These are phyloP conservation scores for Megaleporinus macrocephalus DNA, from an alignment of 2,113 vertebrate genomes.

Conservation along the genomic window DNA sequence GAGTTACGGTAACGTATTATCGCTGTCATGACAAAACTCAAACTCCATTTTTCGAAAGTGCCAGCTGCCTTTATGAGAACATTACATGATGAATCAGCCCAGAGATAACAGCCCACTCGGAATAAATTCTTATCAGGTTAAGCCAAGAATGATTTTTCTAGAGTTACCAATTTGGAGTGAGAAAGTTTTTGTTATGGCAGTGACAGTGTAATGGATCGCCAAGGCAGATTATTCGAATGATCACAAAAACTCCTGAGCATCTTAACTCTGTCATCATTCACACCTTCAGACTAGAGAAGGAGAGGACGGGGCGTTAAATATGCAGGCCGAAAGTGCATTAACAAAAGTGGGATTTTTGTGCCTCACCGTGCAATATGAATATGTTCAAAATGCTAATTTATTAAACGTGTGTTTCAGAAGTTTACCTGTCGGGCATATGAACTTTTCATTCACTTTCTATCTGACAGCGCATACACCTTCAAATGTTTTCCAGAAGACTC, in stretches of 20 bases:
- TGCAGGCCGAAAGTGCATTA: constrained; percentile 61
- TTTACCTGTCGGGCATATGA: constrained; percentile 29
- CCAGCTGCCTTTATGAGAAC: neutral
- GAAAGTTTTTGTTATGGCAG: neutral
- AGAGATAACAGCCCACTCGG: too few relatives aligned
- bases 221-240: neutral
- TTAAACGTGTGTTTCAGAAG: constrained; percentile 26
- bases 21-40: neutral
- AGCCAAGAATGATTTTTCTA: too few relatives aligned
- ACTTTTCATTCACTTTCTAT: constrained; percentile 1
- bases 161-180: neutral
- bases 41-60: neutral
- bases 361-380: constrained; percentile 54
- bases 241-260: constrained; percentile 18
- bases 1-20: neutral
- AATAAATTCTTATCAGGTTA: too few relatives aligned
- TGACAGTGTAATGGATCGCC: too few relatives aligned
- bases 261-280: constrained; percentile 1
- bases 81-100: too few relatives aligned
- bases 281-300: constrained; percentile 15
- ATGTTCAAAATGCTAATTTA: constrained; percentile 35
- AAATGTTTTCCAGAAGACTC: constrained; percentile 17
- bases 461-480: constrained; percentile 8
- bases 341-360: constrained; percentile 52
- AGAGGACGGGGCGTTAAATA: constrained; percentile 26